Evolutionary conservation across 2,888 invertebrate genomes (phyloP).

Genomic region (Oxycera nigricornis): DNA sequence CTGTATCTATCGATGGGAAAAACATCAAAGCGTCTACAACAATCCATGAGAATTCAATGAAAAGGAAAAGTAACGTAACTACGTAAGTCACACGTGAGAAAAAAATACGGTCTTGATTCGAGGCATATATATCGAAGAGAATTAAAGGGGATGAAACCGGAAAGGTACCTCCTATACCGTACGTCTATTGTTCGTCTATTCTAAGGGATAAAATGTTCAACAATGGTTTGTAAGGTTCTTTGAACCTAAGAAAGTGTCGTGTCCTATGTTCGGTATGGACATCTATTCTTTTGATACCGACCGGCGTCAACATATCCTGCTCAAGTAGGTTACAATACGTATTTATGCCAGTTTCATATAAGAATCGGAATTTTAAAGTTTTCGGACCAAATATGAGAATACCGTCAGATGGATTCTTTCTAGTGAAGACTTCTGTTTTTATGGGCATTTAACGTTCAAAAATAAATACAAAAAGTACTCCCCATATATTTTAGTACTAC

Average conservation of each 20-base stretch:
- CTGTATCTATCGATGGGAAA: background rate
- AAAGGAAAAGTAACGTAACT: slow-evolving; percentile 37
- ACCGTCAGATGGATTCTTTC: no score
- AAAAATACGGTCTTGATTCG: background rate
- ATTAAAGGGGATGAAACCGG: slow-evolving; percentile 30
- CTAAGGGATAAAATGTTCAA: background rate
- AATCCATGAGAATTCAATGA: slow-evolving; percentile 24
- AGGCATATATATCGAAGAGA: background rate
- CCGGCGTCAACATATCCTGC: no score
- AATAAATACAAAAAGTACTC: no score
- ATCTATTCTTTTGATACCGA: no score
- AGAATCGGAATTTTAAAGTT: no score
- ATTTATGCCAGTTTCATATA: no score
- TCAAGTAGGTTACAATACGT: no score
- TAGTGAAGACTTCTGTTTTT: no score
- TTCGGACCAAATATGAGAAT: no score
- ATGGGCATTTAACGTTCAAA: no score
- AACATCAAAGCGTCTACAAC: background rate
- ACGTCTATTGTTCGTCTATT: background rate
- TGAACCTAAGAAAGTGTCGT: slow-evolving; percentile 33
- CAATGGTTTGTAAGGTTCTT: slow-evolving; percentile 9
- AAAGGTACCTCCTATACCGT: slow-evolving; percentile 8
- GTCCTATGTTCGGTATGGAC: background rate
- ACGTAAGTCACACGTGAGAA: background rate
- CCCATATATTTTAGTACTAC: no score